A percentile compares a stretch with the other conserved stretches of the same genome.
Evolutionary conservation across 2,888 invertebrate genomes (phyloP).

Genomic region (Meteorus cinctellus): DNA sequence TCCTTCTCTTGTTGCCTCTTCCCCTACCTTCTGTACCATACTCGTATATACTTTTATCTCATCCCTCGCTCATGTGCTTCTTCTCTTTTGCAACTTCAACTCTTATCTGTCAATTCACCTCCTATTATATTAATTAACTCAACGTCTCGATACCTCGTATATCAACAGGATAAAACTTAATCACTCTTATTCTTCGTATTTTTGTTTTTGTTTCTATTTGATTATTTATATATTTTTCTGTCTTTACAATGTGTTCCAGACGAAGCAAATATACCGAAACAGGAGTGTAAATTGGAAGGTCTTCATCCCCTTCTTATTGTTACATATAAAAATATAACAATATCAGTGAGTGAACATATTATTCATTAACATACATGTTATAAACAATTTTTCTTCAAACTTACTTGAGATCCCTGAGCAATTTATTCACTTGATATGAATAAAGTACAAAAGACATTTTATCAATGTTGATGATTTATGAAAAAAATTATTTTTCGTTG

Average conservation of each 20-base stretch:
- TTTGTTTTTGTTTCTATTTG: not conserved
- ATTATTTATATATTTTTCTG: conserved; percentile 26
- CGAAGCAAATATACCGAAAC: conserved; percentile 61
- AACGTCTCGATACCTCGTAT: not conserved
- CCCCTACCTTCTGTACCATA: conserved; percentile 34
- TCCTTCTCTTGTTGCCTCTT: conserved; percentile 26
- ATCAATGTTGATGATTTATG: too few species aligned
- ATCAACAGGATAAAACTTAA: not conserved
- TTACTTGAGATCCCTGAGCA: too few species aligned
- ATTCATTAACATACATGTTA: not conserved
- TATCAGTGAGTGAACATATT: conserved; percentile 66
- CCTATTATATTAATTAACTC: conserved; percentile 17
- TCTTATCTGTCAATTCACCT: conserved; percentile 16
- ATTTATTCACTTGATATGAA: too few species aligned
- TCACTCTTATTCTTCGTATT: not conserved
- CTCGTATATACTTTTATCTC: conserved; percentile 2
- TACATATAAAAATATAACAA: conserved; percentile 73
- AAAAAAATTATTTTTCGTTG: too few species aligned
- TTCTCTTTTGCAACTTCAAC: not conserved
- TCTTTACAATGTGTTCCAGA: conserved; percentile 61
- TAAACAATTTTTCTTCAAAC: too few species aligned
- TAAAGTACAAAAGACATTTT: too few species aligned
- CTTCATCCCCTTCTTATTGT: conserved; percentile 72
- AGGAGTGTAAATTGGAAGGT: conserved; percentile 71
- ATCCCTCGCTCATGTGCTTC: not conserved